Conservation (phyloP, 2,797 vertebrate species). For the Phrynocephalus guinanensis region DNA sequence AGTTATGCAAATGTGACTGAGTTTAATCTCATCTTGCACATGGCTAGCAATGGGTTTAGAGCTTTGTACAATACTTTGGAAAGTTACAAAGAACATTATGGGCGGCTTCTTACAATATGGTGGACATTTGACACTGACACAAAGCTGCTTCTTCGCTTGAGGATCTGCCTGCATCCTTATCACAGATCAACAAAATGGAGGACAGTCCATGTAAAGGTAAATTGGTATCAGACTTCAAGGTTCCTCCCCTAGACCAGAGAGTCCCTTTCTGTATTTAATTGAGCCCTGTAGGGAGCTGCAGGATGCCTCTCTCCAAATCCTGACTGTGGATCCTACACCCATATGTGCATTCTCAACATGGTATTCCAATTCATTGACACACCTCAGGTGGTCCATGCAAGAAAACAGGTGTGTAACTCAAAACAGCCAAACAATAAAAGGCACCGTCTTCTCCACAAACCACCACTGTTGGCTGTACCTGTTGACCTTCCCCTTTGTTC, state of each 20-base stretch:
- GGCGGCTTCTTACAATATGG: background rate
- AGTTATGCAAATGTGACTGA: background rate
- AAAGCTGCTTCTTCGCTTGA: background rate
- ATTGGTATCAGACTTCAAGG: background rate
- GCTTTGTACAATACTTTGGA: background rate
- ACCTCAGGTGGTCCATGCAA: no score
- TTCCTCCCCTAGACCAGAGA: background rate
- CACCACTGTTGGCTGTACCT: no score
- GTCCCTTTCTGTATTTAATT: background rate
- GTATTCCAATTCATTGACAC: no score
- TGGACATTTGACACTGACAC: background rate
- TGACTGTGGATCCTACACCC: no score
- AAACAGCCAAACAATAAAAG: no score
- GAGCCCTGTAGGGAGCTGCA: no score
- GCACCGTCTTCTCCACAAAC: no score
- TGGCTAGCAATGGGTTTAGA: background rate
- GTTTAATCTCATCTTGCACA: conserved; percentile 17
- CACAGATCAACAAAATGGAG: background rate
- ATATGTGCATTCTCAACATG: no score
- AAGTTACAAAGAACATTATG: background rate
- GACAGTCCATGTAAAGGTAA: background rate
- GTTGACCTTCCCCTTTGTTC: no score
- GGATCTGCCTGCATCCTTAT: background rate
- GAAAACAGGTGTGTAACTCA: no score
- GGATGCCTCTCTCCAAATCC: no score